Evolutionary conservation across 2,888 invertebrate genomes (phyloP).

Genomic region (Archaeoteleia sp.): DNA sequence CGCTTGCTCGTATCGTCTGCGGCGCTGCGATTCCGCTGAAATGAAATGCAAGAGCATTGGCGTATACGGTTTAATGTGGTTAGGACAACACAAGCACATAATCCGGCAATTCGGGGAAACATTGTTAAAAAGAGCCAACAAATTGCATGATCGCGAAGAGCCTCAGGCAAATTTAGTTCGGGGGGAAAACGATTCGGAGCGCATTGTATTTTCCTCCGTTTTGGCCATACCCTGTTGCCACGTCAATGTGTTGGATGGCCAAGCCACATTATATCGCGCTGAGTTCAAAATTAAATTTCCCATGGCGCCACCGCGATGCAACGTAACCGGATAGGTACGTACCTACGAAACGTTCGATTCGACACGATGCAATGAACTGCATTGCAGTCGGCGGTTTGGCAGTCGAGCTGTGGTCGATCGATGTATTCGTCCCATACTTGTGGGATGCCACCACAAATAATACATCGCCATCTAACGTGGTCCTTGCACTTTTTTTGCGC

Average conservation of each 20-base stretch:
- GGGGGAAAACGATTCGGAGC: not conserved
- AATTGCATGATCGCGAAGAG: not conserved
- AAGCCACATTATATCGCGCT: constrained; percentile 44
- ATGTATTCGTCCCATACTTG: constrained; percentile 56
- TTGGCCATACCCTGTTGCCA: not conserved
- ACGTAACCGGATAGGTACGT: constrained; percentile 23
- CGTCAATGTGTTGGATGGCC: not conserved
- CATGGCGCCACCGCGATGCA: constrained; percentile 51
- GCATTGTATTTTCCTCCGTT: too few relatives aligned
- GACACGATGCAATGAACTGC: constrained; percentile 58
- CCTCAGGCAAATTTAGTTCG: not conserved
- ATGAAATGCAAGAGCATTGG: not conserved
- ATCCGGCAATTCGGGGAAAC: not conserved
- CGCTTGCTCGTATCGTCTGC: not conserved
- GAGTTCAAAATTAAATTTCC: constrained; percentile 62
- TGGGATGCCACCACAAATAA: constrained; percentile 39
- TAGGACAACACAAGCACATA: not conserved
- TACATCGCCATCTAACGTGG: constrained; percentile 26
- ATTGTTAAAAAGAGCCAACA: not conserved
- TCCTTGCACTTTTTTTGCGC: constrained; percentile 17
- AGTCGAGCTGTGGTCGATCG: constrained; percentile 68
- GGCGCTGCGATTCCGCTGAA: not conserved
- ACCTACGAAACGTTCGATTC: constrained; percentile 37
- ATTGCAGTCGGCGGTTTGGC: constrained; percentile 70
- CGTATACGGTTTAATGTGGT: not conserved